Percentiles rank a stretch among this genome's conserved stretches.
phyloP scores from a whole-genome alignment of 1,140 invertebrate genomes.

The Zaprionus kolodkinae region DNA sequence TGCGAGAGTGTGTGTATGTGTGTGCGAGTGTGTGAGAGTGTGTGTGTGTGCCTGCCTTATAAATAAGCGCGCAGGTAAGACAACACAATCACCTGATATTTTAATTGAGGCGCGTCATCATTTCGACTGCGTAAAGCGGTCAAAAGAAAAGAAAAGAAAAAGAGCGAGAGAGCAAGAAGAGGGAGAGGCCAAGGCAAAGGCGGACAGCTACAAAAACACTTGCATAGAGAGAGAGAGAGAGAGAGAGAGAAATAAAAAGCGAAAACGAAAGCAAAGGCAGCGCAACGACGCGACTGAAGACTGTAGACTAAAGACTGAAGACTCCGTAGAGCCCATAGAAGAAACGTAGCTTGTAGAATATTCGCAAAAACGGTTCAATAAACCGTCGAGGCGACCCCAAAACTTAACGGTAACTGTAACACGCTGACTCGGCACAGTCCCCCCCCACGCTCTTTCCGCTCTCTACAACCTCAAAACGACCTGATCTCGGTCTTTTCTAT shows the following conservation, averaged over 20 bases:
- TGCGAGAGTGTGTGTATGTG: constrained; percentile 8
- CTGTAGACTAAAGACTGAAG: background rate
- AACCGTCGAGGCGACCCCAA: constrained; percentile 29
- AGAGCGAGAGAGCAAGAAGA: constrained; percentile 11
- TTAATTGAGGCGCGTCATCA: constrained; percentile 77
- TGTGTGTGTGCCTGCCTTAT: constrained; percentile 12
- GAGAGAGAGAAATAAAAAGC: background rate
- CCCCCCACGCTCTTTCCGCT: background rate
- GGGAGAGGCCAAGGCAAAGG: background rate
- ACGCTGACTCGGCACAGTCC: constrained; percentile 26
- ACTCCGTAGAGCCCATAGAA: background rate
- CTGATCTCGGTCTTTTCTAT: constrained; percentile 9
- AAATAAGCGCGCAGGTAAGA: constrained; percentile 50
- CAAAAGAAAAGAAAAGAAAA: constrained; percentile 39
- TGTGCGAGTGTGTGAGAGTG: background rate
- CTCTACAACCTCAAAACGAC: background rate
- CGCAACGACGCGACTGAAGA: background rate
- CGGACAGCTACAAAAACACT: constrained; percentile 2
- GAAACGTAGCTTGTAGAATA: background rate
- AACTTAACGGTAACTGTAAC: constrained; percentile 36
- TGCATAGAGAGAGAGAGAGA: background rate
- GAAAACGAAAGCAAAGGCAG: constrained; percentile 26
- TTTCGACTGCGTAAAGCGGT: constrained; percentile 49
- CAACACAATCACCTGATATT: constrained; percentile 76
- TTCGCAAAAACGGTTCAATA: constrained; percentile 37